Evolutionary conservation across 2,888 invertebrate genomes (phyloP), one percentile per base, ranked within the genome.

Genomic region (Suillia variegata): DNA sequence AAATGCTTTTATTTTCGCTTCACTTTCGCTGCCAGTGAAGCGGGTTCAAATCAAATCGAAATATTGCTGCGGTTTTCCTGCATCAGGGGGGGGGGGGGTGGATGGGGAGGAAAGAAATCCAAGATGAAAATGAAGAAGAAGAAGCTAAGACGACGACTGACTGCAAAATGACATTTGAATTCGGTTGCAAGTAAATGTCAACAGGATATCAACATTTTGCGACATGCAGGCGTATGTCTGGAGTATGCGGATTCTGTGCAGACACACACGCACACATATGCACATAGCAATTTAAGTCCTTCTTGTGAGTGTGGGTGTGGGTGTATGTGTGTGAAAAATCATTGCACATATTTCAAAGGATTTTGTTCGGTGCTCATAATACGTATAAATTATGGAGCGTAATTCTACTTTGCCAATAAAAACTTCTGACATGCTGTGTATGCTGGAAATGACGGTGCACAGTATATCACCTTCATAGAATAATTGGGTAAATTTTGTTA

Each of bases 351-450:
- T 52, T 52, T 52, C 52, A 52, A 52, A 52, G 52, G 52, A 52
- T 52, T 52, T 22, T 20, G 18, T 45, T 3, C n/a, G 38, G 20
- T 26, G 55, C 34, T 48, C 48, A 61, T 55, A 58, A 58, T 61
- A 42, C 58, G 55, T n/a, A 61, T 61, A 55, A 61, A 55, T 58
- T 61, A 61, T 58, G 55, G 38, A 54, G 53, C 49, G 58, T 61
- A 61, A 58, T 58, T 61, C 58, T 55, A 47, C 52, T 61, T 55
- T 54, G 45, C 56, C 53, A 53, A 52, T 52, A 42, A 42, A 49
- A 61, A 53, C 38, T 63, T 62, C 54, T 62, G 62, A 62, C 62
- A 58, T 56, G 33, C 42, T 56, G 33, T 47, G 52, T 13, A n/a
- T n/a, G 52, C 31, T 26, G 26, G 10, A n/a, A n/a, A n/a, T n/a